A percentile compares a stretch with the other conserved stretches of the same genome.
These are phyloP conservation scores for Tragelaphus buxtoni DNA, from an alignment of 2,113 vertebrate genomes.

Conservation along the genomic window DNA sequence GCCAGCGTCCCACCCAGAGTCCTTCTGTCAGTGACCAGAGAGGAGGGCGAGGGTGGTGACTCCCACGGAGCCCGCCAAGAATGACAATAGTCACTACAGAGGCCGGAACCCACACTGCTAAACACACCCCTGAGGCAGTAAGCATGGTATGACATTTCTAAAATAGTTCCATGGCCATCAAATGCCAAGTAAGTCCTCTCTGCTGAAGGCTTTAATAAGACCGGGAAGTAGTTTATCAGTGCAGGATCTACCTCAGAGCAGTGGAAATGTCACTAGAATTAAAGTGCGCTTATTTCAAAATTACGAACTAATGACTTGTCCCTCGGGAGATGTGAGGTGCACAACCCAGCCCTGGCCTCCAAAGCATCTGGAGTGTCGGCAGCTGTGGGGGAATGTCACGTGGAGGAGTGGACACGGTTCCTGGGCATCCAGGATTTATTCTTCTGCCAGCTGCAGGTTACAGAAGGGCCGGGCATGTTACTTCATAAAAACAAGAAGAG, in stretches of 20 bases:
- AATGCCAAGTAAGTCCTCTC: constrained; percentile 66
- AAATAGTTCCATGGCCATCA: constrained; percentile 53
- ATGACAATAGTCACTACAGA: background rate
- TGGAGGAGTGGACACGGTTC: fast-evolving
- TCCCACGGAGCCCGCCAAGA: background rate
- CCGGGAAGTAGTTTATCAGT: constrained; percentile 34
- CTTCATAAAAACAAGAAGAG: background rate
- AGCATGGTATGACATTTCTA: constrained; percentile 73
- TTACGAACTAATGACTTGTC: background rate
- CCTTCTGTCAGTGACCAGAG: background rate
- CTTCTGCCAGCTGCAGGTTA: background rate
- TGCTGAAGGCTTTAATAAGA: constrained; percentile 57
- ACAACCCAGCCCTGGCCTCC: background rate
- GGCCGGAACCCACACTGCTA: constrained; percentile 53
- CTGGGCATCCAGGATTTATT: background rate
- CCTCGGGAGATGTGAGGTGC: background rate
- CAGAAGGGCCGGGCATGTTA: background rate
- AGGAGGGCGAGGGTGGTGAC: background rate
- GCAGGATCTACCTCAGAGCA: constrained; percentile 3
- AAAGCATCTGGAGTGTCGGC: fast-evolving
- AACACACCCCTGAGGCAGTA: constrained; percentile 69
- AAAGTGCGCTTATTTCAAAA: background rate
- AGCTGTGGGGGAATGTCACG: background rate
- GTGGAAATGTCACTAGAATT: constrained; percentile 56
- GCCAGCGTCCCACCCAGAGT: background rate